Conservation (phyloP, 2,113 vertebrate genomes). For the Columba janthina region DNA sequence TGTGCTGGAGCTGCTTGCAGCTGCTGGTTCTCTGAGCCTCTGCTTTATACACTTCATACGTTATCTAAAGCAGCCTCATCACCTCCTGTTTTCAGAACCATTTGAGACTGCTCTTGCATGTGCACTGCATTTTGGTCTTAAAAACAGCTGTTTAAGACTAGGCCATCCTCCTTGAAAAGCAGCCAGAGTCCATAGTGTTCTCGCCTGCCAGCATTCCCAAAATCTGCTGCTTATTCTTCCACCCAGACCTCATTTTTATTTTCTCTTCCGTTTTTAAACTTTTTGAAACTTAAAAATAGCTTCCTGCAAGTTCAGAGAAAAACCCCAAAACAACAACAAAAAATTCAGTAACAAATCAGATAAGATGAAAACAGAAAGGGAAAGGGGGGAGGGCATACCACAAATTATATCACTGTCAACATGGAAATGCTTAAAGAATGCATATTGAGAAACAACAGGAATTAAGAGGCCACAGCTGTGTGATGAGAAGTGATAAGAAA, state of each 20-base stretch:
- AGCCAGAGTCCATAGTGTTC: neutral
- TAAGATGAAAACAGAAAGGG: slow-evolving; percentile 64
- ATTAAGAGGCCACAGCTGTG: slow-evolving; percentile 58
- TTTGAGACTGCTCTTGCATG: neutral
- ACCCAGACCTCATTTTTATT: slow-evolving; percentile 35
- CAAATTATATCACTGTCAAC: slow-evolving; percentile 65
- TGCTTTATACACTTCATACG: neutral
- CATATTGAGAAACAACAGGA: slow-evolving; percentile 73
- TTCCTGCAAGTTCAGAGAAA: slow-evolving; percentile 47
- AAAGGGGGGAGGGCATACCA: slow-evolving; percentile 54
- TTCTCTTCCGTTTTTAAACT: slow-evolving; percentile 36
- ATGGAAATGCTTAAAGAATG: slow-evolving; percentile 72
- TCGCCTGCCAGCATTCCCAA: neutral
- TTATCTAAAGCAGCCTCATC: neutral
- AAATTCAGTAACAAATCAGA: slow-evolving; percentile 51
- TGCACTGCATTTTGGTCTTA: neutral
- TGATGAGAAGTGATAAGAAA: slow-evolving; percentile 53
- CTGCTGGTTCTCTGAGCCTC: neutral
- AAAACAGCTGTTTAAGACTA: neutral
- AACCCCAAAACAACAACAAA: slow-evolving; percentile 40
- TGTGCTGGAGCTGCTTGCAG: neutral
- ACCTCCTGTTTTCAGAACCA: neutral
- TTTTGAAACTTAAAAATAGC: slow-evolving; percentile 64
- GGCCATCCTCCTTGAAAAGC: neutral
- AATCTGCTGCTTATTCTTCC: slow-evolving; percentile 24